A percentile compares a stretch with the other conserved stretches of the same genome.
Evolutionary conservation across 2,113 vertebrate genomes (phyloP).

Genomic region (Chaetodon trifascialis): DNA sequence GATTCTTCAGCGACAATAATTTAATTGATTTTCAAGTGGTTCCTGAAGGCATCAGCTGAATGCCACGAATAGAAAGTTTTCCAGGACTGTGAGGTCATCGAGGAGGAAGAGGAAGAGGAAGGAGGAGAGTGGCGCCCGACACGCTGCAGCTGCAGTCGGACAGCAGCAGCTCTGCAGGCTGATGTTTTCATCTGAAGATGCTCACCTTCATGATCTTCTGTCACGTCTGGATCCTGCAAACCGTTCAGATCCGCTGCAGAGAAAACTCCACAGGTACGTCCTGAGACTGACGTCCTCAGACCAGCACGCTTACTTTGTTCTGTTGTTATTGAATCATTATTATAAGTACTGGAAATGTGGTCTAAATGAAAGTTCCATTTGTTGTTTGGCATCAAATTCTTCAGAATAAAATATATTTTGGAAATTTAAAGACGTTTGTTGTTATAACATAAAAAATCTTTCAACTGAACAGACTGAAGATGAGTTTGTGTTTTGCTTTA

Average conservation of each 20-base stretch:
- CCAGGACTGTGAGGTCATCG: background rate
- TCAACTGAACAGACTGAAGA: background rate
- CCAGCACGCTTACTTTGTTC: too few relatives aligned
- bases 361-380: background rate
- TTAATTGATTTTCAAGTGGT: too few relatives aligned
- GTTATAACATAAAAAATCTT: background rate
- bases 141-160: background rate
- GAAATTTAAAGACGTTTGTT: background rate
- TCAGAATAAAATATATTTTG: too few relatives aligned
- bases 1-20: too few relatives aligned
- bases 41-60: too few relatives aligned
- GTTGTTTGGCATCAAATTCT: background rate
- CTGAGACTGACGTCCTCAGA: constrained; percentile 7
- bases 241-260: constrained; percentile 16
- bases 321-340: too few relatives aligned
- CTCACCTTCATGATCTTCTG: constrained; percentile 5
- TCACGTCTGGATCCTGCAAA: constrained; percentile 30
- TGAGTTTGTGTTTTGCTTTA: background rate
- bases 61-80: background rate
- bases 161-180: constrained; percentile 21
- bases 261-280: constrained; percentile 52
- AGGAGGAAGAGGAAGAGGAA: constrained; percentile 21
- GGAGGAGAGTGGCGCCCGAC: background rate
- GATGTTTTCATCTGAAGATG: constrained; percentile 41
- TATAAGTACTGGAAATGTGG: too few relatives aligned